These are phyloP conservation scores for Cyclina sinensis DNA, from an alignment of 1,140 invertebrate genomes.

Conservation along the genomic window DNA sequence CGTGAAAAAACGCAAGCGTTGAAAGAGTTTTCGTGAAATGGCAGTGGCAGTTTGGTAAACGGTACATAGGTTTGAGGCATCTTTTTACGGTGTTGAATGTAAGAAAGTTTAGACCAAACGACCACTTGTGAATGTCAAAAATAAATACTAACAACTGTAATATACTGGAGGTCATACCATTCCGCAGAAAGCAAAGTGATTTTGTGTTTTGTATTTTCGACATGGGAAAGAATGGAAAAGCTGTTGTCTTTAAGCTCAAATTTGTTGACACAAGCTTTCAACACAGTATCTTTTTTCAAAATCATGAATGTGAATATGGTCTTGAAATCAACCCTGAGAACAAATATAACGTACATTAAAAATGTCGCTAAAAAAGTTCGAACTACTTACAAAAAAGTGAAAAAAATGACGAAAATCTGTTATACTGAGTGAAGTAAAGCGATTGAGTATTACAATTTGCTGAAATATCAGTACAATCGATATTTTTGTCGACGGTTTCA, in stretches of 20 bases:
- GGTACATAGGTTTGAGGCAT: neutral
- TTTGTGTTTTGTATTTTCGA: neutral
- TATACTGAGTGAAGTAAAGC: too few relatives aligned
- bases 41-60: conserved; percentile 25
- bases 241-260: neutral
- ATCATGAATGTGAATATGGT: too few relatives aligned
- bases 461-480: too few relatives aligned
- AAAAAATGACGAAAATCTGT: too few relatives aligned
- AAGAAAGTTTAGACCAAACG: neutral
- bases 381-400: too few relatives aligned
- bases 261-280: neutral
- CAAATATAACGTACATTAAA: too few relatives aligned
- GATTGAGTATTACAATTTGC: too few relatives aligned
- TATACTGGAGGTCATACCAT: neutral
- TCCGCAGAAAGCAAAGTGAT: neutral
- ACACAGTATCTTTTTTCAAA: neutral
- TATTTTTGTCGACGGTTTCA: too few relatives aligned
- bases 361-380: too few relatives aligned
- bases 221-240: neutral
- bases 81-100: conserved; percentile 9
- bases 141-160: neutral
- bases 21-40: conserved; percentile 48
- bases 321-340: too few relatives aligned
- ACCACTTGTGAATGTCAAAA: conserved; percentile 9
- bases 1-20: conserved; percentile 53